phyloP scores from a whole-genome alignment of 2,113 vertebrate species.

The Verasper variegatus region DNA sequence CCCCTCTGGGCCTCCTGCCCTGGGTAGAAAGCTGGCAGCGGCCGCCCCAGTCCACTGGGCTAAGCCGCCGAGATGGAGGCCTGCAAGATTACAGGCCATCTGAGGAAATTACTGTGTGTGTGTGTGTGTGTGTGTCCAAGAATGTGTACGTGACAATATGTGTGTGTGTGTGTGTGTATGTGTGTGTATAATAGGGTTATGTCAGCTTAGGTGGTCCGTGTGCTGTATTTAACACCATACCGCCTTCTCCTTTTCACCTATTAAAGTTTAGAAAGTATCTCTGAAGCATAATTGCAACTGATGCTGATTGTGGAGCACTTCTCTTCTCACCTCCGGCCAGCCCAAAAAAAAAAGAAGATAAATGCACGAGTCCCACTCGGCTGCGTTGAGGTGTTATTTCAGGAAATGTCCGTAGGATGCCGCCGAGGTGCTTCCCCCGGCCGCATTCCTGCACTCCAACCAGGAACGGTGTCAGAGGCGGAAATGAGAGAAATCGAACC shows the following conservation, averaged over 20 bases:
- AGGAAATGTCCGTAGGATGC: conserved; percentile 61
- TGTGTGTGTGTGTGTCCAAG: conserved; percentile 63
- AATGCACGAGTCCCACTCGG: conserved; percentile 10
- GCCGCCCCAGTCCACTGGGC: conserved; percentile 78
- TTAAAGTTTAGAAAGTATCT: conserved; percentile 73
- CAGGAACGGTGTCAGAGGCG: conserved; percentile 67
- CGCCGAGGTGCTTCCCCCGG: conserved; percentile 41
- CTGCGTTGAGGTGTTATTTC: conserved; percentile 44
- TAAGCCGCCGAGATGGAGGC: conserved; percentile 79
- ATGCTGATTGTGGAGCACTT: conserved; percentile 52
- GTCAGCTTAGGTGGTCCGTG: conserved; percentile 76
- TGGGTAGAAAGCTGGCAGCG: conserved; percentile 69
- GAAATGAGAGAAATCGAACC: conserved; percentile 80
- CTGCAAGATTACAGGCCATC: conserved; percentile 78
- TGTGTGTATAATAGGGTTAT: conserved; percentile 80
- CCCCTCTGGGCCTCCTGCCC: conserved; percentile 56
- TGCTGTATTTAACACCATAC: conserved; percentile 71
- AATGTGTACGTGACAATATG: conserved; percentile 69
- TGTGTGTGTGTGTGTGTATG: conserved; percentile 47
- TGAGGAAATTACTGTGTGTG: conserved; percentile 77
- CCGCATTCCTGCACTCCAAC: conserved; percentile 75
- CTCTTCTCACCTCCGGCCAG: conserved; percentile 25
- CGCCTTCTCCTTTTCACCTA: conserved; percentile 77
- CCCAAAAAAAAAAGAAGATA: background rate
- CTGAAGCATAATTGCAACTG: conserved; percentile 63